Evolutionary conservation across 2,888 invertebrate species (phyloP), one percentile per base, ranked within the genome.

Genomic region (Steinernema carpocapsae): DNA sequence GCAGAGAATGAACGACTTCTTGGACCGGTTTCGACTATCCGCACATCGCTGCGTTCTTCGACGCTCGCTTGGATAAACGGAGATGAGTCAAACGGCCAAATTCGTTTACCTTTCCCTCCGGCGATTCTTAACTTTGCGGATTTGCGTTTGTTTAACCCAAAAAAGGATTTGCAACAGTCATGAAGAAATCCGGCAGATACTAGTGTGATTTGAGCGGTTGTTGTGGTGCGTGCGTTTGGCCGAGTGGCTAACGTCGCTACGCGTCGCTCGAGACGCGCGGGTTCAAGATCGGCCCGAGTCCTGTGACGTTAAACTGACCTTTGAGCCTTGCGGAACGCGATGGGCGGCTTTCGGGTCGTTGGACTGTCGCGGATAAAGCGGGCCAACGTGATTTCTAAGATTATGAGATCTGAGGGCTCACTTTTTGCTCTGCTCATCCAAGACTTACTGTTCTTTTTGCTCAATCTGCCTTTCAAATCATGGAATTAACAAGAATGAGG

Each of bases 321-420:
- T 24, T 56, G 56, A 56, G 56, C 56, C 6, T 24, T 26, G 56
- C 22, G 56, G 56, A 56, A 56, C 56, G 56, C 26, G 56, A 26
- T 17, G 56, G 26, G 56, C 56, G 26, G 56, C 26, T 17, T 24
- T 56, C 56, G 56, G 56, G 26, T 26, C 26, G 56, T 56, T 56
- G 26, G 56, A 26, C 17, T 26, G 56, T 26, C 56, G 6, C 56
- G 56, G 56, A 56, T 24, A 56, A 56, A 26, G 56, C 56, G 56
- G 56, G 26, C 56, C 26, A 56, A 56, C 56, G 17, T 56, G 56
- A 56, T 24, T 6, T n/a, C n/a, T n/a, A 14, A 56, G 56, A 56
- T 56, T 56, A 56, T 56, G 56, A 56, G 56, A 56, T 10, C 56
- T 56, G 56, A 56, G 56, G 56, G 22, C 56, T 56, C 19, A 6